These are phyloP conservation scores for Aphrocallistes beatrix DNA, from an alignment of 37 sponge, comb jelly and placozoan species.

Conservation along the genomic window DNA sequence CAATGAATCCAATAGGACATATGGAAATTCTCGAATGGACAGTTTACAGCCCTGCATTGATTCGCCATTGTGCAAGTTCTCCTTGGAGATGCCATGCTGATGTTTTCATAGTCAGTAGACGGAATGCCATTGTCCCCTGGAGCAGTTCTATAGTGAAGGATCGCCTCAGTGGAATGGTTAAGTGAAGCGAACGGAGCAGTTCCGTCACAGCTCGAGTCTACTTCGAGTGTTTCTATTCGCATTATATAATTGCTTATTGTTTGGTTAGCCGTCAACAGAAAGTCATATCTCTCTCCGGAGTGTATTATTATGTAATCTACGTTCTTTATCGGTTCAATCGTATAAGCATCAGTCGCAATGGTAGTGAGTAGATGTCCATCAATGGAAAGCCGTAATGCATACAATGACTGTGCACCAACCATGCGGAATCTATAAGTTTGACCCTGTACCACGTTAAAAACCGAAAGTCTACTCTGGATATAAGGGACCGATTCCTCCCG, in stretches of 20 bases:
- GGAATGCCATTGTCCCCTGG: not conserved
- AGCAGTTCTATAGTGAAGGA: not conserved
- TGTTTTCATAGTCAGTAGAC: not conserved
- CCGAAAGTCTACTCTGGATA: not conserved
- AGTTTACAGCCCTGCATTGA: slow-evolving; percentile 53
- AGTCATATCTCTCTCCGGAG: slow-evolving; percentile 67
- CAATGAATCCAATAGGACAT: slow-evolving; percentile 34
- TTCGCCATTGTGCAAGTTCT: not conserved
- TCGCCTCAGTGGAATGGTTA: slow-evolving; percentile 3
- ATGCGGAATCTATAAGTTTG: too few species aligned
- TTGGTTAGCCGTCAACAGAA: slow-evolving; percentile 33
- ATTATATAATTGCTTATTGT: not conserved
- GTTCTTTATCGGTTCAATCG: slow-evolving; percentile 22
- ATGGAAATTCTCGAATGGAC: slow-evolving; percentile 44
- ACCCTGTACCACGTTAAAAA: not conserved
- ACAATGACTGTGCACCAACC: not conserved
- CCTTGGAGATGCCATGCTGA: not conserved
- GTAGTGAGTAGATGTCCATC: slow-evolving; percentile 45
- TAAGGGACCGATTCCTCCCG: not conserved
- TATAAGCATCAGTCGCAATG: slow-evolving; percentile 48
- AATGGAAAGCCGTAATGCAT: slow-evolving; percentile 30
- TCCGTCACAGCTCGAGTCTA: not conserved
- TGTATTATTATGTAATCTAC: slow-evolving; percentile 63
- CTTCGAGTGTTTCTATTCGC: not conserved
- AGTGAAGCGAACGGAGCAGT: not conserved